Conservation (phyloP, 2,113 vertebrate genomes). For the Cinclus mexicanus region DNA sequence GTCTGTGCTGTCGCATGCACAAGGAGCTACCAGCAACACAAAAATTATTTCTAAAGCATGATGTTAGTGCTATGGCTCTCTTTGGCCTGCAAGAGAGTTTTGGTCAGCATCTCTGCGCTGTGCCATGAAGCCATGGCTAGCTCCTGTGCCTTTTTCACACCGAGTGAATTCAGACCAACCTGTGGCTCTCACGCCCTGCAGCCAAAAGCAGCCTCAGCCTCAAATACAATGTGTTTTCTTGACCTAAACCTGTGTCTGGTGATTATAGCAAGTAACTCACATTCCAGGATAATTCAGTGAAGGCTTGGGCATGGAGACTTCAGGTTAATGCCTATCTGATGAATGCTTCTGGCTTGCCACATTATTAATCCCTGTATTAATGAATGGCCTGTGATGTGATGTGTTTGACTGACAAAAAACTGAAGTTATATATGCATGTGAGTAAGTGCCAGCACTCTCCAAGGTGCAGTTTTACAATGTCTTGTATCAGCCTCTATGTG, state of each 20-base stretch:
- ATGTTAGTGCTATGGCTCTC: neutral
- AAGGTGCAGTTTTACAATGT: neutral
- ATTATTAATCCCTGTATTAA: conserved; percentile 25
- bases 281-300: neutral
- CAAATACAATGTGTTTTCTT: neutral
- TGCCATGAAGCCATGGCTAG: neutral
- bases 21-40: neutral
- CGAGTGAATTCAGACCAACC: neutral
- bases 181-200: neutral
- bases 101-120: neutral
- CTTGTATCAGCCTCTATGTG: neutral
- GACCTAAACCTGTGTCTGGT: neutral
- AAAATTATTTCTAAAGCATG: neutral
- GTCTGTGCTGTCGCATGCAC: fast-evolving
- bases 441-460: conserved; percentile 9
- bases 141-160: neutral
- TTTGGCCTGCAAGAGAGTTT: neutral
- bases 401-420: conserved; percentile 25
- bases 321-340: neutral
- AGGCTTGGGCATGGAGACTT: neutral
- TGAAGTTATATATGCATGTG: neutral
- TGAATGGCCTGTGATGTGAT: neutral
- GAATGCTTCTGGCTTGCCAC: conserved; percentile 49
- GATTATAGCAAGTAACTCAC: neutral
- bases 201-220: neutral